These are phyloP conservation scores for Caretta caretta DNA, from an alignment of 2,113 vertebrate genomes.

Conservation along the genomic window DNA sequence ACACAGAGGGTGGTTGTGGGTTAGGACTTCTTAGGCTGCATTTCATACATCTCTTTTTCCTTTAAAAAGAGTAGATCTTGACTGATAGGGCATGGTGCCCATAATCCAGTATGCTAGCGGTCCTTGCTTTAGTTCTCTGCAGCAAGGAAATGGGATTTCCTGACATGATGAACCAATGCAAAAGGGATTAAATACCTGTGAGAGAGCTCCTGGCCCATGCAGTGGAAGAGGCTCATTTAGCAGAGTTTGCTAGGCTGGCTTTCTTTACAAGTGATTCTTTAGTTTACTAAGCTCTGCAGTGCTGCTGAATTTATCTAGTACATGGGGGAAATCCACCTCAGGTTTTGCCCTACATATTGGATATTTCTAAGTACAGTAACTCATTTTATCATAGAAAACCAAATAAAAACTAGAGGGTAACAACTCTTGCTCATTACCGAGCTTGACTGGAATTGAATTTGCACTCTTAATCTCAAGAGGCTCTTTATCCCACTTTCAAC, in stretches of 20 bases:
- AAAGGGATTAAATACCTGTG: background rate
- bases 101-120: background rate
- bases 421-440: background rate
- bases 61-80: background rate
- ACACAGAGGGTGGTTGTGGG: background rate
- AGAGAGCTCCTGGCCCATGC: conserved; percentile 23
- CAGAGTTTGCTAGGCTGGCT: conserved; percentile 1
- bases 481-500: background rate
- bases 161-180: background rate
- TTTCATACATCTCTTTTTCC: background rate
- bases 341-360: too few species aligned
- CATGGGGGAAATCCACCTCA: background rate
- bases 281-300: background rate
- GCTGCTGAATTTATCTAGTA: background rate
- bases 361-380: background rate
- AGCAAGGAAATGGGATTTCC: conserved; percentile 56
- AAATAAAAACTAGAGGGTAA: background rate
- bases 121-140: background rate
- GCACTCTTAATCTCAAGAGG: background rate
- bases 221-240: conserved; percentile 25
- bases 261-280: background rate
- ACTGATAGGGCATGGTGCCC: background rate
- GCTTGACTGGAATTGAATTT: background rate
- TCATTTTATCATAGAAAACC: background rate
- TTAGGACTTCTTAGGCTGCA: background rate